Evolutionary conservation across 2,113 vertebrate genomes (phyloP).

Genomic region (Junco hyemalis): DNA sequence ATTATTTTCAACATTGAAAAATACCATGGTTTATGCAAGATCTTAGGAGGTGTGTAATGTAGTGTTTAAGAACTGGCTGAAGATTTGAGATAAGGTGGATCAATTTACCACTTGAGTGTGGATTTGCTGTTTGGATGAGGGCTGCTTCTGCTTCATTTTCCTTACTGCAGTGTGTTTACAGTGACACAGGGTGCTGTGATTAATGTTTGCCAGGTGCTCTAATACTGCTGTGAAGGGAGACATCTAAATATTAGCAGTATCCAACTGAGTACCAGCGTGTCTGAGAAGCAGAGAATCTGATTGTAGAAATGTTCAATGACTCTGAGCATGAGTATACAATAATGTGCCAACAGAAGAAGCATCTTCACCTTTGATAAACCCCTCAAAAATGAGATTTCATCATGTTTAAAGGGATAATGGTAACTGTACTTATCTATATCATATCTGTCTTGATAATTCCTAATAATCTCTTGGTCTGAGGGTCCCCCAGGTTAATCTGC

Average conservation of each 20-base stretch:
- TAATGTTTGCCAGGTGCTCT: slow-evolving; percentile 7
- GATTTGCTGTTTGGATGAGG: slow-evolving; percentile 13
- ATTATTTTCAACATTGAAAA: neutral
- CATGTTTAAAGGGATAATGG: neutral
- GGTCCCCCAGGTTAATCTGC: neutral
- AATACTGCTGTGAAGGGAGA: neutral
- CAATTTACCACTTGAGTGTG: neutral
- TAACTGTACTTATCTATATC: neutral
- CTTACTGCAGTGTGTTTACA: neutral
- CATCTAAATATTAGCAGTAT: neutral
- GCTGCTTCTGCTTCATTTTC: neutral
- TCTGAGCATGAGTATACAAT: neutral
- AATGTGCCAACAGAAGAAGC: neutral
- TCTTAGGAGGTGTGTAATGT: neutral
- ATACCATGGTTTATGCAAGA: neutral
- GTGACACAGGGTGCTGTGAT: neutral
- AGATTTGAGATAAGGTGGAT: neutral
- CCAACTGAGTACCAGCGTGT: neutral
- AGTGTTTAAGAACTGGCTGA: neutral
- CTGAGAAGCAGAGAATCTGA: neutral
- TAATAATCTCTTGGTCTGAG: neutral
- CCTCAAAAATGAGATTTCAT: neutral
- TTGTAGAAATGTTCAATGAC: neutral
- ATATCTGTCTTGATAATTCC: neutral
- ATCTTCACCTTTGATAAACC: neutral